Evolutionary conservation across 2,888 invertebrate genomes (phyloP), one percentile per base, ranked within the genome.

Genomic region (Acrobasis repandana): DNA sequence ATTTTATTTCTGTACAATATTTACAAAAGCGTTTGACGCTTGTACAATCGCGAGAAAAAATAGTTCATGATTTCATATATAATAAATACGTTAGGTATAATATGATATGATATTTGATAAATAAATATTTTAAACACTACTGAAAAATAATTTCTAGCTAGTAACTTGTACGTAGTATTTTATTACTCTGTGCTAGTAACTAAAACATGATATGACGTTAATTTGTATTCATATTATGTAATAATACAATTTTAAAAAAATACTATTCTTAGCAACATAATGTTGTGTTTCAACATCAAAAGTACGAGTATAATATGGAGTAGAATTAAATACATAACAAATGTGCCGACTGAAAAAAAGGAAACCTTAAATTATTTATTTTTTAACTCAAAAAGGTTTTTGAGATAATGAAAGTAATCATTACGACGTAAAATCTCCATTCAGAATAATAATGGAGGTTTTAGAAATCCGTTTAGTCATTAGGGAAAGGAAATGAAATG

Each of bases 1-100:
- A 67, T 65, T 49, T 69, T 60, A 60, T 60, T 73, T 77, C 72
- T 78, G 64, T 74, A 74, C 74, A 74, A 38, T 58, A 51, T 54
- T 54, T 49, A 61, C 59, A 61, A 20, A 38, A 36, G 61, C 65
- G 58, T 62, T 51, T 38, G 4, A 51, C 57, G 57, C 57, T 57
- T 36, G 52, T 34, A 51, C 33, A 51, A 51, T 52, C 36, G 36
- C 52, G 16, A 36, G 28, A 28, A 52, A 11, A 52, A 51, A 14
- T 51, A 14, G n/a, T 43, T 43, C 3, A 43, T 14, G 11, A 43
- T 14, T 52, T 33, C 5, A n/a, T 34, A 15, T 16, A 15, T 36
- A 15, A n/a, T 15, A 33, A 2, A 2, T 51, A 34, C 9, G 11
- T 3, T 38, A 6, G 11, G 11, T 38, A n/a, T 50, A 14, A 50